Percentiles rank a stretch among this genome's conserved stretches.
Conservation (phyloP, 2,797 vertebrate species). For the Peromyscus eremicus region DNA sequence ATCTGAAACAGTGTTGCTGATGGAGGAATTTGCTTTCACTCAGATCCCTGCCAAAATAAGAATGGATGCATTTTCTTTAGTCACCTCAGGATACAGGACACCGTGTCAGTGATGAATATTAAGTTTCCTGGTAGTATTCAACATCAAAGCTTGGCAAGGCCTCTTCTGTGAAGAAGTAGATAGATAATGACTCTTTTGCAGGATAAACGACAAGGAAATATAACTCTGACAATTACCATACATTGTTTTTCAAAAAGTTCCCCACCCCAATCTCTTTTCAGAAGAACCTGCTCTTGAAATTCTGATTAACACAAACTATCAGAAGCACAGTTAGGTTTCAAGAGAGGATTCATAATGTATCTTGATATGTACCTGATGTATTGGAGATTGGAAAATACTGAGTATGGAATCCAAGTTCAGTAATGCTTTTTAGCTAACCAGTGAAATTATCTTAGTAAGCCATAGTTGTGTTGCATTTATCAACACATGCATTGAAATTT, state of each 20-base stretch:
- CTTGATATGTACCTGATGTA: neutral
- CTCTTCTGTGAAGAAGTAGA: neutral
- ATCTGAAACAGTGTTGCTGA: neutral
- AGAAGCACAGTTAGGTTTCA: neutral
- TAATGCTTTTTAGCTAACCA: neutral
- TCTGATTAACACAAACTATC: neutral
- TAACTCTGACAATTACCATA: neutral
- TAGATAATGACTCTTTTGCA: neutral
- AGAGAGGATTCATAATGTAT: neutral
- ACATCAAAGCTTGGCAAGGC: neutral
- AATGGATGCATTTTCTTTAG: conserved; percentile 24
- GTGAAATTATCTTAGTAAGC: conserved; percentile 18
- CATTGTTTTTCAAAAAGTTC: neutral
- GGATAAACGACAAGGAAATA: neutral
- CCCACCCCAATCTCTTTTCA: neutral
- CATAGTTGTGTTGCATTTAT: neutral
- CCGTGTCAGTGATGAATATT: neutral
- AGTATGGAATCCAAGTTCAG: neutral
- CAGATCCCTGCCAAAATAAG: conserved; percentile 38
- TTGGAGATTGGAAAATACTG: neutral
- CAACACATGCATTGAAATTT: neutral
- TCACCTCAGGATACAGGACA: conserved; percentile 16
- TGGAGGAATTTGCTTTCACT: conserved; percentile 43
- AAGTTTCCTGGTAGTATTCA: neutral
- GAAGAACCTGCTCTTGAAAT: conserved; percentile 5